Conservation (phyloP, 1,140 invertebrate genomes). For the Platorchestia sp. region DNA sequence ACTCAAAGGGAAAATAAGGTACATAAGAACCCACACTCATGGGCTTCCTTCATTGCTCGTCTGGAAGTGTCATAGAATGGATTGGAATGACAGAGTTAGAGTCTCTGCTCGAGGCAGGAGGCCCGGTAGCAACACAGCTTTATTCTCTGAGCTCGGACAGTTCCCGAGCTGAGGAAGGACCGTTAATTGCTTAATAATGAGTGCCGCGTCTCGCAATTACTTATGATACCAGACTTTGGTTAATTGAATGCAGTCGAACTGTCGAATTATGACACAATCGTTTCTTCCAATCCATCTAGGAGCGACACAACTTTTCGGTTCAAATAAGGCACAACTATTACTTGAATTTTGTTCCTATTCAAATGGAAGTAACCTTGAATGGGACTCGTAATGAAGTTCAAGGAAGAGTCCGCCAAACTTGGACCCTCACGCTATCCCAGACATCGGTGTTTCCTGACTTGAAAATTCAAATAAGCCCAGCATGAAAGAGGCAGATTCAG, state of each 20-base stretch:
- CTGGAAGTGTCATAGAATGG: neutral
- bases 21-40: neutral
- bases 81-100: neutral
- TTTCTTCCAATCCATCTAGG: too few relatives aligned
- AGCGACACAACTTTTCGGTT: neutral
- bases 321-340: neutral
- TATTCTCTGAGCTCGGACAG: neutral
- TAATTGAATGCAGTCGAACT: neutral
- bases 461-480: too few relatives aligned
- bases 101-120: neutral
- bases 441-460: too few relatives aligned
- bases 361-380: too few relatives aligned
- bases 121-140: neutral
- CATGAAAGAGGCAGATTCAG: too few relatives aligned
- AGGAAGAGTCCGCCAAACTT: too few relatives aligned
- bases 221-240: neutral
- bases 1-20: neutral
- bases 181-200: neutral
- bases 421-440: too few relatives aligned
- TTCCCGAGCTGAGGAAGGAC: neutral
- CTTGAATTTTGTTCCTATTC: too few relatives aligned
- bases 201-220: neutral
- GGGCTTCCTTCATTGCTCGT: neutral
- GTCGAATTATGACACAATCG: too few relatives aligned
- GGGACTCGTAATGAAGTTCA: too few relatives aligned